Base-by-base conservation (phyloP, 1,140 invertebrate species). In the Cherax destructor region DNA sequence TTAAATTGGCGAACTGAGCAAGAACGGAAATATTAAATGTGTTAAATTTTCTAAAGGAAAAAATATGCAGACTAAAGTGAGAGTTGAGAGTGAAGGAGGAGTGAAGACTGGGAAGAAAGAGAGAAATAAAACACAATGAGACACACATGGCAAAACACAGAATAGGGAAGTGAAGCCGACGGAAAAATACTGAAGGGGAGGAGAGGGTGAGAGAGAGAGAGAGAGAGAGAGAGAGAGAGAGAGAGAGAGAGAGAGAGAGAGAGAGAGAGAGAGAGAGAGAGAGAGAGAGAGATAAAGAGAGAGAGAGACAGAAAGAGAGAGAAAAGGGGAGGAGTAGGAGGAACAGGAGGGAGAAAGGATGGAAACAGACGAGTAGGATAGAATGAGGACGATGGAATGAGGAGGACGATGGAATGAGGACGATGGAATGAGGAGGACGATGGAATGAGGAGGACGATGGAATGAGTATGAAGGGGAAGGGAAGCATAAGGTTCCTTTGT, bases 311-410 rank as follows among this genome's bases (percentile, higher is more conserved):
- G 76, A 78, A 24, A 41, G 24, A 78, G 13, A 41, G 24, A 21
- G 30, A 79, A 11, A 50, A 47, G 24, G 49, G 13, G 78, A 49
- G 10, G 21, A 11, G n/a, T 5, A 11, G 11, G 52, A 47, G 49
- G 77, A 6, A 9, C 16, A 47, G 13, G 47, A 49, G 77, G 47
- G n/a, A 47, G 77, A 49, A 47, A 50, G 16, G n/a, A n/a, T 4
- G 77, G 77, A 18, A 47, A 9, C 6, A 30, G 52, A 49, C n/a
- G 50, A 52, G 18, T 52, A 49, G 21, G 78, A 50, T 47, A 81
- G 52, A 81, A 13, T 5, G 80, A 81, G 78, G 49, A 49, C 10
- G 78, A 80, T 21, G 49, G 80, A n/a, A n/a, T 24, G 80, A 61
- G 80, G 30, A 56, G 52, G 79, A 80, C 49, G 52, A 49, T 52